These are phyloP conservation scores for Drosophila watanabei DNA, from an alignment of 1,140 invertebrate genomes.

Conservation along the genomic window DNA sequence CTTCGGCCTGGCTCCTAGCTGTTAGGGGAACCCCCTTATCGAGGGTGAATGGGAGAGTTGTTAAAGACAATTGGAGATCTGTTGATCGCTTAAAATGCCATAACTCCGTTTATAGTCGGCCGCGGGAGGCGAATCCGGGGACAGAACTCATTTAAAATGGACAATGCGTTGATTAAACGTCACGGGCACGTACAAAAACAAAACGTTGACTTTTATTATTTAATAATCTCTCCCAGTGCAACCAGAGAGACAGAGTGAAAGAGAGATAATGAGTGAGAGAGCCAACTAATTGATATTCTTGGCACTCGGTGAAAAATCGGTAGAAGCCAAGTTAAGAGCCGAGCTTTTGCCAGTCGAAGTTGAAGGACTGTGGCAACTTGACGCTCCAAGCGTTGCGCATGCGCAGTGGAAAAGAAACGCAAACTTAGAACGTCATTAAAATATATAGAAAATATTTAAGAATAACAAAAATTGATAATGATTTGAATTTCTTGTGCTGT, in stretches of 20 bases:
- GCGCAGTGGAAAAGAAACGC: conserved; percentile 30
- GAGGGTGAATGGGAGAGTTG: conserved; percentile 21
- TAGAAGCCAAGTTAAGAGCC: conserved; percentile 47
- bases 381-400: conserved; percentile 66
- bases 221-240: conserved; percentile 72
- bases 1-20: conserved; percentile 50
- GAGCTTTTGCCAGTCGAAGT: conserved; percentile 75
- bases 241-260: conserved; percentile 12
- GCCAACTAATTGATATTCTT: conserved; percentile 72
- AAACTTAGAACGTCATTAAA: not conserved
- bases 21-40: conserved; percentile 40
- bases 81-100: conserved; percentile 78
- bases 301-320: conserved; percentile 58
- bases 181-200: conserved; percentile 78
- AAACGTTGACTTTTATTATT: conserved; percentile 74
- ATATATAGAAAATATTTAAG: not conserved
- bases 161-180: conserved; percentile 70
- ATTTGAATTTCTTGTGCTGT: conserved; percentile 16
- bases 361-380: conserved; percentile 79
- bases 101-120: conserved; percentile 72
- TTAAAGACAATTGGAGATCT: conserved; percentile 61
- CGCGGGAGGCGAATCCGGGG: not conserved
- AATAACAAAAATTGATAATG: conserved; percentile 29
- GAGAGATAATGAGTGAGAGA: conserved; percentile 14
- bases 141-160: conserved; percentile 61